Evolutionary conservation across 2,888 invertebrate genomes (phyloP), one percentile per base, ranked within the genome.

Genomic region (Dione juno): DNA sequence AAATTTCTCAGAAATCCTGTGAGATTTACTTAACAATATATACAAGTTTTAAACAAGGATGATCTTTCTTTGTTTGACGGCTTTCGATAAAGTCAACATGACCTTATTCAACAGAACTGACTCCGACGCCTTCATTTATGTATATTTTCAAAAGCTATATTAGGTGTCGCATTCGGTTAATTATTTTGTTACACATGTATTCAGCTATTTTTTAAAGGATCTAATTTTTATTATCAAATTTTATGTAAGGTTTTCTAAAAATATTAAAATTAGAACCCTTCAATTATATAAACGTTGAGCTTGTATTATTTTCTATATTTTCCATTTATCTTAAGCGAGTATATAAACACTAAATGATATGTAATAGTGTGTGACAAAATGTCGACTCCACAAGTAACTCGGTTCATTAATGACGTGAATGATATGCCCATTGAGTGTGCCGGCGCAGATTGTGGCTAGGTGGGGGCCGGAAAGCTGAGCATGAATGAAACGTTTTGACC

Each of bases 41-140:
- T 84, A 87, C 87, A 87, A 80, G 82, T 82, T 85, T 86, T 87
- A 83, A 85, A 88, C 82, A 84, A 70, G 80, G 76, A 71, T 80
- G 82, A 85, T 84, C 80, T 78, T 77, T 78, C 75, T 75, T 76
- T 90, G 87, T 89, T 89, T 90, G 88, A 87, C 88, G 86, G 84
- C 89, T 89, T 88, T 91, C 88, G 89, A 91, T 90, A 89, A 82
- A 87, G 92, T 92, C 90, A 92, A 92, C 87, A 91, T 72, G 81
- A 80, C 83, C 84, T 84, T 79, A 81, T 83, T 78, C 88, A 86
- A 84, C 86, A 88, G 88, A 89, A 90, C 91, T 85, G 81, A 89
- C 85, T 84, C 79, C 83, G 82, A 84, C 85, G 82, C 81, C 82
- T 84, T 84, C 86, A 83, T 85, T 85, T 85, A 84, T 82, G 80